Base-by-base conservation (phyloP, 2,113 vertebrate species). In the Cyprinodon tularosa region DNA sequence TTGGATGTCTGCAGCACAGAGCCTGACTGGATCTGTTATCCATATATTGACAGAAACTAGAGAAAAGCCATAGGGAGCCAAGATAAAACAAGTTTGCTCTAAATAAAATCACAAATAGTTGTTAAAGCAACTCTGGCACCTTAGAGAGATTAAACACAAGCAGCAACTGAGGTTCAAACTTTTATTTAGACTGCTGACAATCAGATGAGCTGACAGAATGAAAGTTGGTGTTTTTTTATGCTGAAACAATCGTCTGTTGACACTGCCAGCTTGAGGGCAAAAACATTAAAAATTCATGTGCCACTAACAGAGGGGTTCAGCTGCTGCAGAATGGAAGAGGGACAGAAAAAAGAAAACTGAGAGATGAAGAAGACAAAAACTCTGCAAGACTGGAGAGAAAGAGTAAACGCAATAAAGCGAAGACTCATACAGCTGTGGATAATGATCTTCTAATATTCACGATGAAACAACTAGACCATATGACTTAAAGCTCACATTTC, bases 241-340 rank as follows among this genome's bases (percentile, higher is more conserved):
- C 38, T 66, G 53, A 17, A 59, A 57, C 68, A 62, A 10, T 45
- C 66, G 57, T 75, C 36, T 71, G 82, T 71, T 64, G 82, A 77
- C 80, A 68, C 66, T 14, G n/a, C 61, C 66, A 3, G 83, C 86
- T 82, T 4, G 12, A 42, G 82, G 83, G 77, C 75, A 86, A 45
- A 80, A 5, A 1, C 77, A 86, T 86, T 60, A 86, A 87, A 80
- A 48, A 83, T 89, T 74, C 60, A 88, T 74, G 66, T 37, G 72
- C 82, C 62, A 82, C 62, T 4, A 53, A 72, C 86, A 90, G 76
- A 84, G 20, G 66, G 64, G 66, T 70, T 44, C 63, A 77, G 68
- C 57, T 2, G 68, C 73, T 69, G 44, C 38, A 44, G 69, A 70
- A 9, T 65, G 42, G 68, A 47, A 78, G 36, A 60, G 57, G 17